Base-by-base conservation (phyloP, 2,888 invertebrate genomes). In the Galeopsomyia nigrocyanea region DNA sequence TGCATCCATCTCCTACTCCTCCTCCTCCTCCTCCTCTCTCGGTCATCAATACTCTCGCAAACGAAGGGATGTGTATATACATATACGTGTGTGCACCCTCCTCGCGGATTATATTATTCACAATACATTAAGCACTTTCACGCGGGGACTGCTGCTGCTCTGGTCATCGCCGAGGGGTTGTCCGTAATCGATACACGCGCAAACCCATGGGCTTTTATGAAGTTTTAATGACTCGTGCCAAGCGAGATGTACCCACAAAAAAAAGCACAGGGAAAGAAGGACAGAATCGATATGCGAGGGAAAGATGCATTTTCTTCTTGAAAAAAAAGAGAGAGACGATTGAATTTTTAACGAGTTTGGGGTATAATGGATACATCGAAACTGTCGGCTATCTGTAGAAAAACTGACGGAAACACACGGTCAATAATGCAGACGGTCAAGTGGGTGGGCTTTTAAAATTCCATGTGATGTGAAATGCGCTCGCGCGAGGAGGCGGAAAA, bases 41-140 rank as follows among this genome's bases (percentile, higher is more conserved):
- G 49, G 64, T 13, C 31, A 31, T 31, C 31, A 31, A 31, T 31
- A 31, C 31, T 31, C 39, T 39, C 39, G 26, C 26, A 5, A n/a
- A 5, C 39, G 1, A 39, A 39, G 39, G 39, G 73, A 68, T 69
- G 68, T 65, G 71, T 64, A 69, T 46, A 74, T n/a, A n/a, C n/a
- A n/a, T n/a, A n/a, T n/a, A n/a, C n/a, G n/a, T n/a, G 80, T 80
- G 78, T 80, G 80, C 39, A 39, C 39, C 39, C 39, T 10, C 80
- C 80, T 80, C 79, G 80, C 78, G 81, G 82, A 84, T 84, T 82
- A 83, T 82, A 84, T 84, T 85, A 85, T 84, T 85, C 82, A 81
- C 84, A 82, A 84, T 81, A 85, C 85, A 85, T 84, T 83, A 83
- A 83, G 79, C 82, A 81, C 82, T 83, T 82, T 84, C 79, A 80